Evolutionary conservation across 2,888 invertebrate species (phyloP).

Genomic region (Spodoptera exigua): DNA sequence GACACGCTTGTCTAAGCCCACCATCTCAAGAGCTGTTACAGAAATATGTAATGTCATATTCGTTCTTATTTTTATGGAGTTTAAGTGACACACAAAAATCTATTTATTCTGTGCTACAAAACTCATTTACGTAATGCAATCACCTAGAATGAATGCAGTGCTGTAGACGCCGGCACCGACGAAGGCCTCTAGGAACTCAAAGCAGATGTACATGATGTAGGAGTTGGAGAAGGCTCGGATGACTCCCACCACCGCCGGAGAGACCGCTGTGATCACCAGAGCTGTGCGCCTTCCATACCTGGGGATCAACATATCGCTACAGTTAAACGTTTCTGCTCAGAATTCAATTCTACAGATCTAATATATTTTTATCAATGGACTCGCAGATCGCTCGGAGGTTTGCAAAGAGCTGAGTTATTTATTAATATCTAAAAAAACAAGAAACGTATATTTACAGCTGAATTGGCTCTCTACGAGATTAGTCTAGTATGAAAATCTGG

Average conservation of each 20-base stretch:
- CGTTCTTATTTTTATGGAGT: too few species aligned
- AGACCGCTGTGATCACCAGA: conserved; percentile 87
- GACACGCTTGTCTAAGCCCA: conserved; percentile 91
- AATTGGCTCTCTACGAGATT: too few species aligned
- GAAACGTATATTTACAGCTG: too few species aligned
- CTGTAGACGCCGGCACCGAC: conserved; percentile 80
- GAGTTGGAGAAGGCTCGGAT: conserved; percentile 70
- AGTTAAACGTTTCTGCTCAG: background rate
- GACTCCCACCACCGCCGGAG: conserved; percentile 87
- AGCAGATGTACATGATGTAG: conserved; percentile 73
- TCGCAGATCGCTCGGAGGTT: too few species aligned
- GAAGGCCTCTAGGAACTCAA: conserved; percentile 79
- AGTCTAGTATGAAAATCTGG: too few species aligned
- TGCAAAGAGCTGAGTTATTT: too few species aligned
- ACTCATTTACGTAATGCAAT: background rate
- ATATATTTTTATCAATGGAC: too few species aligned
- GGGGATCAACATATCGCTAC: background rate
- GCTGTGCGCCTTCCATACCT: conserved; percentile 90
- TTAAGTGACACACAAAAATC: too few species aligned
- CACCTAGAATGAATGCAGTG: conserved; percentile 86
- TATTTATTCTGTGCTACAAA: background rate
- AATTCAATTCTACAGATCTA: too few species aligned
- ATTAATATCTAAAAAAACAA: too few species aligned
- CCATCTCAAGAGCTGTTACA: conserved; percentile 91
- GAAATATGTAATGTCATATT: too few species aligned